A percentile compares a stretch with the other conserved stretches of the same genome.
These are phyloP conservation scores for Agrotis puta DNA, from an alignment of 2,888 invertebrate genomes.

Conservation along the genomic window DNA sequence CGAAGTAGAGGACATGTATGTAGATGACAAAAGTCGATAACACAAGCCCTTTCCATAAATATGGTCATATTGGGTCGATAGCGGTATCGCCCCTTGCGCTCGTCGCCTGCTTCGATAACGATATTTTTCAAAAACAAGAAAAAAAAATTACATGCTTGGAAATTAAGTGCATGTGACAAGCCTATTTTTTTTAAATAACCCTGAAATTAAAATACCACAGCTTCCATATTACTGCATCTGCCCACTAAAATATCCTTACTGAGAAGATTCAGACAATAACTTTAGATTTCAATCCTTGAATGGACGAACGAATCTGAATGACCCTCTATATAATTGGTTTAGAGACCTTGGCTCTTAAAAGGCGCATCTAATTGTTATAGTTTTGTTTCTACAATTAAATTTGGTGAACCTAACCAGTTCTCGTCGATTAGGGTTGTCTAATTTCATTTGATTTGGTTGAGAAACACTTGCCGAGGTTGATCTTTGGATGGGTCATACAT, in stretches of 20 bases:
- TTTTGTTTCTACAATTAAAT: conserved; percentile 55
- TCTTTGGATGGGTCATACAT: not conserved
- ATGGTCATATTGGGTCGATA: no score
- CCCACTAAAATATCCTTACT: conserved; percentile 25
- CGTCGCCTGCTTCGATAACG: no score
- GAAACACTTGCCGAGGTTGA: not conserved
- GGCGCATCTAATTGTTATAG: conserved; percentile 56
- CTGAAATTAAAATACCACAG: not conserved
- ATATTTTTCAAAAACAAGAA: no score
- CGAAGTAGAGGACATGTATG: no score
- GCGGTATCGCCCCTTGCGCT: no score
- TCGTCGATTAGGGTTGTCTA: conserved; percentile 43
- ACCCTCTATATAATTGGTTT: conserved; percentile 31
- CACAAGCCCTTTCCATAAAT: no score
- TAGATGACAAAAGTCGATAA: no score
- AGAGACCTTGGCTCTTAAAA: conserved; percentile 45
- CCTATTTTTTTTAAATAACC: no score
- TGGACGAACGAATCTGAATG: conserved; percentile 3
- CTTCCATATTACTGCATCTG: not conserved
- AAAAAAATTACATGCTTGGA: no score
- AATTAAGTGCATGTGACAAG: no score
- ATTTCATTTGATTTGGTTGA: conserved; percentile 6
- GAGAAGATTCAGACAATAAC: conserved; percentile 9
- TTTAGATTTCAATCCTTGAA: conserved; percentile 22
- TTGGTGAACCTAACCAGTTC: conserved; percentile 49